These are phyloP conservation scores for Eidolon dupreanum DNA, from an alignment of 2,797 vertebrate species.

Conservation along the genomic window DNA sequence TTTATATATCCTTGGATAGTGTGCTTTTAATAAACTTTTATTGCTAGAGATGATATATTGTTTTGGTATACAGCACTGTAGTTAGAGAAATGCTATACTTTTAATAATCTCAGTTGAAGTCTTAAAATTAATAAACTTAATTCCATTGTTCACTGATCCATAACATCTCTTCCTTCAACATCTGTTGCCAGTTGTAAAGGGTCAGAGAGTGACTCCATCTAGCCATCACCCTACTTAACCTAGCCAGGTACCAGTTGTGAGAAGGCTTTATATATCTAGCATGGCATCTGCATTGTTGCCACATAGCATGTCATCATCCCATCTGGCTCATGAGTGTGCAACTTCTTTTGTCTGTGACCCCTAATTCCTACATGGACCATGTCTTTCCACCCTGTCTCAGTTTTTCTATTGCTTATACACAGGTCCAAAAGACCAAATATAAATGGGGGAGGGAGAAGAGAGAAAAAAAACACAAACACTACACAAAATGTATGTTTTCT, in stretches of 20 bases:
- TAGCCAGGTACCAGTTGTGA: neutral
- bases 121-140: neutral
- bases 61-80: neutral
- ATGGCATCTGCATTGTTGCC: neutral
- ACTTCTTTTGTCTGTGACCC: neutral
- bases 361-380: neutral
- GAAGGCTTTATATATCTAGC: neutral
- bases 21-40: slow-evolving; percentile 21
- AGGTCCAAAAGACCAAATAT: neutral
- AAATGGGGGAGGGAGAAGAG: neutral
- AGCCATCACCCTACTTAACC: neutral
- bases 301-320: neutral
- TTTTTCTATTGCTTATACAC: neutral
- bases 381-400: neutral
- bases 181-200: neutral
- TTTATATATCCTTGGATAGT: neutral
- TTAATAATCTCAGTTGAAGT: neutral
- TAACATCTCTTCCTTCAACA: neutral
- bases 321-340: neutral
- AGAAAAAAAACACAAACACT: neutral
- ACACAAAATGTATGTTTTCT: neutral
- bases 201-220: neutral
- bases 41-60: neutral
- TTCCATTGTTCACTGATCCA: neutral
- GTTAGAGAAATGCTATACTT: neutral